Evolutionary conservation across 1,140 invertebrate species (phyloP), one percentile per base, ranked within the genome.

Genomic region (Zaprionus nigranus): DNA sequence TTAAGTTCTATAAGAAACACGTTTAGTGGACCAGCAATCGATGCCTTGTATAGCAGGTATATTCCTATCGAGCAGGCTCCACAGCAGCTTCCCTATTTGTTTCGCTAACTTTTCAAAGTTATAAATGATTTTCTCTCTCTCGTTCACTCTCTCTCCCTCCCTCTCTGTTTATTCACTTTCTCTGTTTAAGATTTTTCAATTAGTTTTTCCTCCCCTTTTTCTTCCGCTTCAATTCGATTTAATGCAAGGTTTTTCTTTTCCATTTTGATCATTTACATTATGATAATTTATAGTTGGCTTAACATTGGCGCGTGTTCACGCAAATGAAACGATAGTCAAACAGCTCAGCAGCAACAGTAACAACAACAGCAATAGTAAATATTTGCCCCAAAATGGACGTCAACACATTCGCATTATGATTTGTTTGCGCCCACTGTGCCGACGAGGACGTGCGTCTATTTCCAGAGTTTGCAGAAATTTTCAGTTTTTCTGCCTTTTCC

Each of bases 291-390:
- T 61, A 66, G 57, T 73, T 72, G 40, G 64, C 13, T 51, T 30
- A 53, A 26, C 34, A 28, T 46, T 51, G 56, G 57, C 36, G 38
- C 61, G 61, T 70, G 73, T 46, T 22, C 38, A 26, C 40, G 60
- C 73, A 75, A 75, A 71, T 71, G 67, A 75, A 72, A 76, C 60
- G 74, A 76, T 76, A 76, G 68, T 69, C 53, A 72, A 72, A 57
- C 17, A 58, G 1, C 11, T 24, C 7, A n/a, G n/a, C 51, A 22
- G 22, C 20, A 26, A 28, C 24, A 26, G n/a, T n/a, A n/a, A 28
- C 22, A 26, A 51, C 46, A 51, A 51, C n/a, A 22, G 3, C 13
- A 28, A n/a, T 57, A 49, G 63, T 40, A 75, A 75, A 75, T 76
- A 76, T 76, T 76, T 72, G 62, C 28, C 36, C 49, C 6, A 7